A percentile compares a stretch with the other conserved stretches of the same genome.
These are phyloP conservation scores for Ectemnius lituratus DNA, from an alignment of 2,888 invertebrate genomes.

Conservation along the genomic window DNA sequence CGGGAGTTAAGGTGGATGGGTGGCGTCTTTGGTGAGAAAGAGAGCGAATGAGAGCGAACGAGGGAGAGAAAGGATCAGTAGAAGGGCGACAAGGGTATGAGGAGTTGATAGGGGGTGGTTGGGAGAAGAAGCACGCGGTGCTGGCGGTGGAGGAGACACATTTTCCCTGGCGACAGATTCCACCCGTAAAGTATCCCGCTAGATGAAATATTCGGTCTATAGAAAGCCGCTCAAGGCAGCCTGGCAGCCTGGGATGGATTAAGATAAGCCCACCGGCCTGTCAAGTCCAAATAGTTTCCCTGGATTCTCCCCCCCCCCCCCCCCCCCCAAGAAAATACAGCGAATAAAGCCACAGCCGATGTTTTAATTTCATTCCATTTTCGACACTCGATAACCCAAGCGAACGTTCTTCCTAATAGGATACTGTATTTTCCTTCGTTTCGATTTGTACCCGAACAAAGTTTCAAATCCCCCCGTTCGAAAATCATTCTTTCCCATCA, in stretches of 20 bases:
- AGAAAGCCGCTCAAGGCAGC: conserved; percentile 55
- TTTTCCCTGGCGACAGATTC: conserved; percentile 58
- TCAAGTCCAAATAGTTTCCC: conserved; percentile 50
- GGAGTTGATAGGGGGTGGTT: not conserved
- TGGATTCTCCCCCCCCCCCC: conserved; percentile 19
- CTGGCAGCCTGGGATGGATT: conserved; percentile 53
- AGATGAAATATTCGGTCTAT: conserved; percentile 60
- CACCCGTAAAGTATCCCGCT: conserved; percentile 57
- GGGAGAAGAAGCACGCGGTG: conserved; percentile 11
- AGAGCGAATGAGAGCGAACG: conserved; percentile 15
- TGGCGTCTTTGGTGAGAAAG: not conserved
- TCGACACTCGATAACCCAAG: not conserved
- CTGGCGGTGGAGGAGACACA: conserved; percentile 46
- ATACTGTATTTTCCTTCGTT: no score
- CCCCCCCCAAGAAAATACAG: conserved; percentile 24
- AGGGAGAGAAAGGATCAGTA: conserved; percentile 7
- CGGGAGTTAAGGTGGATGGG: conserved; percentile 7
- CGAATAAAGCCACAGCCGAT: conserved; percentile 27
- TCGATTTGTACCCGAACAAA: no score
- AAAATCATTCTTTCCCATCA: no score
- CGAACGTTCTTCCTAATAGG: no score
- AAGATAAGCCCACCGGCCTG: conserved; percentile 50
- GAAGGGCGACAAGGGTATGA: not conserved
- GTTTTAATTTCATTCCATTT: conserved; percentile 27
- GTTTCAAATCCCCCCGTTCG: no score